Conservation (phyloP, 2,888 invertebrate species). For the Dolichomitus sp. region DNA sequence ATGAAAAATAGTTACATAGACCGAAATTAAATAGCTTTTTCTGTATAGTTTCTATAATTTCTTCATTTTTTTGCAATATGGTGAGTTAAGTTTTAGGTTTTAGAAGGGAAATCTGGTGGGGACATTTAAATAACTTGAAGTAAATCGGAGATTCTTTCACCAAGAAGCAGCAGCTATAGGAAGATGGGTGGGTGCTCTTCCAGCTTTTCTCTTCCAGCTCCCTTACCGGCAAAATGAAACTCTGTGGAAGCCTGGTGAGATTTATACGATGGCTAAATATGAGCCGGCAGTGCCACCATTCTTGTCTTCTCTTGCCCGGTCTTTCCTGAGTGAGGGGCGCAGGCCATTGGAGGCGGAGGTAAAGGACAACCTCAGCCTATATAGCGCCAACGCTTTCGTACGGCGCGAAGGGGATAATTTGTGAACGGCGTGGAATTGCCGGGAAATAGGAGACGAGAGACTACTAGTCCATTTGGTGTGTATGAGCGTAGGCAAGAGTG, state of each 20-base stretch:
- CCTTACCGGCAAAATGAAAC: conserved; percentile 70
- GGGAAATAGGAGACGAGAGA: conserved; percentile 73
- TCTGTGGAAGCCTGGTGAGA: conserved; percentile 65
- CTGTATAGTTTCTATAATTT: too few relatives aligned
- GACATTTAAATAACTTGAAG: conserved; percentile 23
- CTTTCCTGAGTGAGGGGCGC: neutral
- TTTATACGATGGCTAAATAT: conserved; percentile 77
- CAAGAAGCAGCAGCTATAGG: conserved; percentile 10
- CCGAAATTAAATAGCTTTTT: too few relatives aligned
- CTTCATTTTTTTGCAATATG: neutral
- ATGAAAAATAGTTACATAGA: too few relatives aligned
- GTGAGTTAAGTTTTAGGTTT: neutral
- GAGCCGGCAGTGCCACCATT: conserved; percentile 68
- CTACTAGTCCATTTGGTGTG: conserved; percentile 48
- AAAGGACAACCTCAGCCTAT: conserved; percentile 23
- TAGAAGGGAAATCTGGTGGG: neutral
- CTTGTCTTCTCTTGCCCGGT: conserved; percentile 53
- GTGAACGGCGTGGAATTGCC: conserved; percentile 72
- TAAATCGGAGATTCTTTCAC: conserved; percentile 33
- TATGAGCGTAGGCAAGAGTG: conserved; percentile 3
- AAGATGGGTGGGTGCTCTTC: neutral
- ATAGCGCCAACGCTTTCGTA: conserved; percentile 59
- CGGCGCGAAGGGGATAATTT: conserved; percentile 73
- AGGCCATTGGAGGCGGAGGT: conserved; percentile 12
- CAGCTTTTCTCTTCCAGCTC: neutral